Base-by-base conservation (phyloP, 2,113 vertebrate species). In the Strix uralensis region DNA sequence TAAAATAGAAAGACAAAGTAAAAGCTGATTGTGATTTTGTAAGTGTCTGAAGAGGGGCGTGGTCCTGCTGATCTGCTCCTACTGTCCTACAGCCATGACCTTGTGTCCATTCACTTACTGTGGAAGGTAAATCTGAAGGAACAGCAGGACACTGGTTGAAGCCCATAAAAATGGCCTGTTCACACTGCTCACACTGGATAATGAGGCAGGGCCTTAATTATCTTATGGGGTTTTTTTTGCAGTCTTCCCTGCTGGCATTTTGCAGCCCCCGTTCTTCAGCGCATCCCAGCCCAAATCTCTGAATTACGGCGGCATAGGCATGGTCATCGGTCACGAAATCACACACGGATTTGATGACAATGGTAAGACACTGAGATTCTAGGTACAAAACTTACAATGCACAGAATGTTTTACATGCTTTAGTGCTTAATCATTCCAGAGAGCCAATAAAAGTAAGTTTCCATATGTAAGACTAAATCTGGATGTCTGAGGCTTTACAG, bases 301-400 rank as follows among this genome's bases (percentile, higher is more conserved):
- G 94, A 99, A 99, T 88, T 99, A 98, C 0, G 99, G 99, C 1
- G 99, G 98, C 78, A 99, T 99, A 3, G 99, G 99, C 62, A 99
- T 99, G 99, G 99, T 99, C 83, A 99, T 99, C 34, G 99, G 99
- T 80, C 99, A 99, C 2, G 99, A 99, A 98, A 99, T 99, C 97
- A 99, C 99, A 3, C 99, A 99, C 4, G 99, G 99, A 51, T 99
- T 99, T 59, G 99, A 99, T 82, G 99, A 99, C 98, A 99, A 98
- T 11, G 99, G 99, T 99, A 98, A 97, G 97, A 92, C 42, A 5
- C n/a, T 0, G 3, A 23, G 30, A 15, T 81, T 15, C 57, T 8
- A 4, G 14, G 11, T 46, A 15, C 54, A 34, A 1, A 32, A 11
- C 36, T 5, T 44, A 4, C 3, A 3, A 1, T 5, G 34, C 51